These are phyloP conservation scores for Danio tinwini DNA, from an alignment of 2,797 vertebrate genomes.

Conservation along the genomic window DNA sequence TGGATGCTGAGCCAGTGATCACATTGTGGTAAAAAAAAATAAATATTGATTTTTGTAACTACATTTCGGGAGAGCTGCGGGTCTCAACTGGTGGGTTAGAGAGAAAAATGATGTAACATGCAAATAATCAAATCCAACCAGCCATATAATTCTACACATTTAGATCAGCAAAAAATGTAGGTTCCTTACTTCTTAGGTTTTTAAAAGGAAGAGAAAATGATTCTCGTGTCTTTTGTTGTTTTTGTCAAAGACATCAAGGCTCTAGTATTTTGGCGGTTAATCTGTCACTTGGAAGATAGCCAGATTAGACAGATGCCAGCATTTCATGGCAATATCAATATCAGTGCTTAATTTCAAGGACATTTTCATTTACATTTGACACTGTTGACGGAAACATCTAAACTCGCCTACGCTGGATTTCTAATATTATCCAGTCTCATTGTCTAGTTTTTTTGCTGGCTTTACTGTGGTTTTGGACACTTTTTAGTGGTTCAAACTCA, in stretches of 20 bases:
- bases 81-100: constrained; percentile 3
- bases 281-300: constrained; percentile 14
- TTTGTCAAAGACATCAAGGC: neutral
- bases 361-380: neutral
- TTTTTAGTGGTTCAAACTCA: neutral
- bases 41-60: constrained; percentile 34
- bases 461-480: neutral
- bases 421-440: neutral
- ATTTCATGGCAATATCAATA: constrained; percentile 24
- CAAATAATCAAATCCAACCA: constrained; percentile 11
- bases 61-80: neutral
- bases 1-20: constrained; percentile 19
- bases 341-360: constrained; percentile 27
- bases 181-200: neutral
- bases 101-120: constrained; percentile 10
- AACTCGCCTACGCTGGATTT: neutral
- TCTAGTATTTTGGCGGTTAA: constrained; percentile 17
- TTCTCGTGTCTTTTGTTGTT: constrained; percentile 2
- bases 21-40: constrained; percentile 14
- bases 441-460: neutral
- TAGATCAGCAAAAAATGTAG: neutral
- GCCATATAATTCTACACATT: neutral
- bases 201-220: neutral
- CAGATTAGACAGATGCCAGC: constrained; percentile 21
- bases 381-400: neutral